These are phyloP conservation scores for Agonopterix heracliana DNA, from an alignment of 2,888 invertebrate genomes.

Conservation along the genomic window DNA sequence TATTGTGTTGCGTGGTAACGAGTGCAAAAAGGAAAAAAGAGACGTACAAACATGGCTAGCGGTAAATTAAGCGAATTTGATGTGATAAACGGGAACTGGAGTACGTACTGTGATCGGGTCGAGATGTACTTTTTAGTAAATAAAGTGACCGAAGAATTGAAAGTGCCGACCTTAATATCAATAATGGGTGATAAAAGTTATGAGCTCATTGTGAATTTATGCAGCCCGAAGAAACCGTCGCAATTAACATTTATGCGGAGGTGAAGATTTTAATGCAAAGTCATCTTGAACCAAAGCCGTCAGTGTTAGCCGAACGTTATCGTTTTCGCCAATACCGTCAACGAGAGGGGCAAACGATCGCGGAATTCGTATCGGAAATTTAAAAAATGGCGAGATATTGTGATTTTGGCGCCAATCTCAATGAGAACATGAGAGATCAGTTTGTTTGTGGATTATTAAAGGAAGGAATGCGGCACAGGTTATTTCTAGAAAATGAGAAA, in stretches of 20 bases:
- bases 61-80: not conserved
- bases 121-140: not conserved
- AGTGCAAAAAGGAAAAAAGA: no score
- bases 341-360: not conserved
- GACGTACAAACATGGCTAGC: no score
- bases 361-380: slow-evolving; percentile 6
- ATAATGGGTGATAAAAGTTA: not conserved
- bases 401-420: not conserved
- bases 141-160: not conserved
- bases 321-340: slow-evolving; percentile 8
- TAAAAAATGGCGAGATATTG: slow-evolving; percentile 1
- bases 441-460: slow-evolving; percentile 3
- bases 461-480: slow-evolving; percentile 5
- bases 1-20: no score
- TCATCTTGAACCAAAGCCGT: slow-evolving; percentile 9
- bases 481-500: slow-evolving; percentile 5
- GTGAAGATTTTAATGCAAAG: slow-evolving; percentile 1
- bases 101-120: not conserved
- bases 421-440: slow-evolving; percentile 7
- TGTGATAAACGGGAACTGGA: not conserved
- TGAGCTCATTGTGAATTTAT: slow-evolving; percentile 1
- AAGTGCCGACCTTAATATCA: slow-evolving; percentile 1
- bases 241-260: slow-evolving; percentile 1
- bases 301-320: slow-evolving; percentile 8
- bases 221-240: slow-evolving; percentile 4